A percentile compares a stretch with the other conserved stretches of the same genome.
Evolutionary conservation across 1,140 invertebrate genomes (phyloP).

Genomic region (Drosophila ironensis): DNA sequence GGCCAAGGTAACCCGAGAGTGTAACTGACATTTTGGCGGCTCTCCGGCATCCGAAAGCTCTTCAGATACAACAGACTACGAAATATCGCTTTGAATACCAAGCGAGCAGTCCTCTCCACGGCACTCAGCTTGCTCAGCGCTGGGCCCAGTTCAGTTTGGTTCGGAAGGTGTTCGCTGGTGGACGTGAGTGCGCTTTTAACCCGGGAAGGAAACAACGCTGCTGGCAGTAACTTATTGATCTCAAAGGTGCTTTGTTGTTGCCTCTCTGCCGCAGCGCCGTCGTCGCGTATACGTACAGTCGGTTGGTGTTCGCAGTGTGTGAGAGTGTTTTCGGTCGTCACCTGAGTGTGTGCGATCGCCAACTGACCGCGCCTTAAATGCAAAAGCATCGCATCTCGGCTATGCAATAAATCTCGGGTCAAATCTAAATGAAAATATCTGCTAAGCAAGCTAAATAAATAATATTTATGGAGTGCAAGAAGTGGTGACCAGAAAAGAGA

Average conservation of each 20-base stretch:
- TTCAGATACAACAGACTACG: not conserved
- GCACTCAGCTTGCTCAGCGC: constrained; percentile 48
- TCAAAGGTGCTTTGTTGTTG: constrained; percentile 70
- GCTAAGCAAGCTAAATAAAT: constrained; percentile 7
- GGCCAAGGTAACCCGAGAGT: constrained; percentile 59
- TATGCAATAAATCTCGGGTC: not conserved
- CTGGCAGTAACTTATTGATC: constrained; percentile 54
- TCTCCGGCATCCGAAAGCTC: constrained; percentile 12
- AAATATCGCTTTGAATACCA: constrained; percentile 1
- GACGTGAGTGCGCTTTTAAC: constrained; percentile 62
- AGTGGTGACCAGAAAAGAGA: not conserved
- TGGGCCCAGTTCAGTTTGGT: constrained; percentile 11
- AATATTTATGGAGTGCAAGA: constrained; percentile 3
- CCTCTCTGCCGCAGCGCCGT: constrained; percentile 5
- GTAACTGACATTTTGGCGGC: constrained; percentile 6
- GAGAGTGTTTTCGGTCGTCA: constrained; percentile 29
- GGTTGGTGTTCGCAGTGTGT: not conserved
- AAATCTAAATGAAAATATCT: not conserved
- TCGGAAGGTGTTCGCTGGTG: constrained; percentile 66
- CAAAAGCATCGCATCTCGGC: constrained; percentile 40
- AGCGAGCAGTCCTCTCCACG: constrained; percentile 18
- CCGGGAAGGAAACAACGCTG: constrained; percentile 21
- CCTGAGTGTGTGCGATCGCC: constrained; percentile 54
- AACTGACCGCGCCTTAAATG: constrained; percentile 73
- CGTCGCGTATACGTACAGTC: constrained; percentile 41